phyloP scores from a whole-genome alignment of 2,797 vertebrate genomes.

The Triplophysa yarkandensis region DNA sequence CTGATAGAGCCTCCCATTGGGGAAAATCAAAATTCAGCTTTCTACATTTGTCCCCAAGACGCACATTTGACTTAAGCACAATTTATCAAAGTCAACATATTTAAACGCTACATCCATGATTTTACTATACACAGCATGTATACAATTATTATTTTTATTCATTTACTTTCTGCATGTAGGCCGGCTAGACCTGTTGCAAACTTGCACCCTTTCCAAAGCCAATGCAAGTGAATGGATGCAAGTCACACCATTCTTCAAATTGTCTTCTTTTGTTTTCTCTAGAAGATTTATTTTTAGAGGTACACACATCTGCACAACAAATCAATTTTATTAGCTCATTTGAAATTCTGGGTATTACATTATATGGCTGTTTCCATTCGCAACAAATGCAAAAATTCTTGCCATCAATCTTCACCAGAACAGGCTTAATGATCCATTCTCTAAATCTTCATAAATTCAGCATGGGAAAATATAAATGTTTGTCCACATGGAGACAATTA shows the following conservation, averaged over 20 bases:
- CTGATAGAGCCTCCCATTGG: neutral
- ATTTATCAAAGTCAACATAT: conserved; percentile 1
- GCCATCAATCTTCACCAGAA: neutral
- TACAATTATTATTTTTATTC: no score
- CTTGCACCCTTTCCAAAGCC: no score
- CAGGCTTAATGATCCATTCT: neutral
- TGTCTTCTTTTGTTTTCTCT: no score
- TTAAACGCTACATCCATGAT: neutral
- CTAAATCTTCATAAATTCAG: neutral
- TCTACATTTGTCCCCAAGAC: neutral
- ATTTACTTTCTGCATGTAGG: no score
- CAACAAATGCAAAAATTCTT: neutral
- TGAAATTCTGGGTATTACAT: neutral
- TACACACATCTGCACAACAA: neutral
- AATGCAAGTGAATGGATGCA: no score
- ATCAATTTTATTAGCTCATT: neutral
- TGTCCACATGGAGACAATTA: neutral
- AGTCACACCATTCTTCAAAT: no score
- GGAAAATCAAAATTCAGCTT: conserved; percentile 5
- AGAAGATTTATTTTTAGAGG: neutral
- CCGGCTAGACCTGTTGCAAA: no score
- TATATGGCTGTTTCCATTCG: neutral
- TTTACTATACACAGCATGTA: no score
- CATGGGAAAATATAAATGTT: neutral
- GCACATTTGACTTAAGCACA: neutral